These are phyloP conservation scores for Drosophila nigrodunni DNA, from an alignment of 1,140 invertebrate genomes.

Conservation along the genomic window DNA sequence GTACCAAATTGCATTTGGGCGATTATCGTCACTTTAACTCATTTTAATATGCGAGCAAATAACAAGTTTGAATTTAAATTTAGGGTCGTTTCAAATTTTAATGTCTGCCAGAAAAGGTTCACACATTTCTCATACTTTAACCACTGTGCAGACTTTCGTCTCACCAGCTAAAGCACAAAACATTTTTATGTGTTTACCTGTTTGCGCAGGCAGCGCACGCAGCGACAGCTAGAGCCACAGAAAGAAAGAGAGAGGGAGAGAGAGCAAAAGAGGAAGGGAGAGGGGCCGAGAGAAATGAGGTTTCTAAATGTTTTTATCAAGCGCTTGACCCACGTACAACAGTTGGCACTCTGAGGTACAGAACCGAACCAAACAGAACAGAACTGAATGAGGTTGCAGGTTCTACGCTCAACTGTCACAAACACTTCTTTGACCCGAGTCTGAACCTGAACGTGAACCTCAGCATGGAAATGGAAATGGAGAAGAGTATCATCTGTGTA, in stretches of 20 bases:
- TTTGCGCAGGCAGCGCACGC: constrained; percentile 53
- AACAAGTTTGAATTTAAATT: too few species aligned
- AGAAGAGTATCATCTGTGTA: neutral
- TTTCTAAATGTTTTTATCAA: constrained; percentile 43
- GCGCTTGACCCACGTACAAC: constrained; percentile 62
- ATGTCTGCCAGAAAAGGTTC: neutral
- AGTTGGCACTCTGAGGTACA: constrained; percentile 1
- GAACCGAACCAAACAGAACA: neutral
- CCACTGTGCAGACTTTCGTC: constrained; percentile 36
- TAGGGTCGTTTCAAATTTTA: neutral
- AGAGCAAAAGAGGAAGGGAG: neutral
- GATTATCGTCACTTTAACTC: neutral
- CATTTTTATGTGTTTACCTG: constrained; percentile 80
- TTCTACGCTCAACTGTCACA: constrained; percentile 7
- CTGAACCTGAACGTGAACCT: constrained; percentile 11
- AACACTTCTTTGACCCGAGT: constrained; percentile 33
- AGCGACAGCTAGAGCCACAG: constrained; percentile 3
- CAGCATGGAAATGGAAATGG: neutral
- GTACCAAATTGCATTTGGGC: constrained; percentile 18
- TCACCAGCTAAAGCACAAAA: constrained; percentile 46
- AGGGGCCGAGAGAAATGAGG: neutral
- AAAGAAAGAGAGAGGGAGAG: constrained; percentile 8
- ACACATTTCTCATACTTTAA: neutral
- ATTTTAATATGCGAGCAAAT: neutral
- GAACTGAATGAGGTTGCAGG: constrained; percentile 14